phyloP scores from a whole-genome alignment of 2,113 vertebrate species.

The Pseudorectes ferrugineus region DNA sequence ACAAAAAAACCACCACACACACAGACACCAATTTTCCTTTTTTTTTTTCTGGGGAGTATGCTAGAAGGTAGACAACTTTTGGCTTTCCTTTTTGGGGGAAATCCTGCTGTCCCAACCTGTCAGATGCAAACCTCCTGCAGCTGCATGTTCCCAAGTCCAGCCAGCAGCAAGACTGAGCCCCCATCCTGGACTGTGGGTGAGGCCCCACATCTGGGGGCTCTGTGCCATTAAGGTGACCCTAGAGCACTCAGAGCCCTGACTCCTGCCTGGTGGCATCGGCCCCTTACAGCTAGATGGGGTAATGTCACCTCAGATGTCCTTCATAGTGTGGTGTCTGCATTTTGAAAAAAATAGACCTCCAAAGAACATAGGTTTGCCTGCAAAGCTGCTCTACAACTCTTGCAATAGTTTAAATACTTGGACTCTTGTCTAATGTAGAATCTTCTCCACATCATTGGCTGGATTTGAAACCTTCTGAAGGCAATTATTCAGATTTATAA shows the following conservation, averaged over 20 bases:
- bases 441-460: neutral
- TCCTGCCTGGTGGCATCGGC: neutral
- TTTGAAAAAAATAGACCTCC: neutral
- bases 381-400: neutral
- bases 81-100: neutral
- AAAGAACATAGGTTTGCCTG: neutral
- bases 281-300: neutral
- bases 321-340: neutral
- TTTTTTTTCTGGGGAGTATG: neutral
- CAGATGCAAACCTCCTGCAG: neutral
- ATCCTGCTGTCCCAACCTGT: neutral
- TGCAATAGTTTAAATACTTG: neutral
- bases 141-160: neutral
- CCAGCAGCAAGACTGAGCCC: fast-evolving
- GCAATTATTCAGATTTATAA: neutral
- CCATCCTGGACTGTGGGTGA: neutral
- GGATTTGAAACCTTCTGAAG: neutral
- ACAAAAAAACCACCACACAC: neutral
- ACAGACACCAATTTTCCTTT: neutral
- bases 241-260: neutral
- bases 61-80: neutral
- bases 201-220: neutral
- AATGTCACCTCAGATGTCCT: neutral
- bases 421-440: neutral
- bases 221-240: neutral